Conservation (phyloP, 2,113 vertebrate genomes). For the Desmodus rotundus region DNA sequence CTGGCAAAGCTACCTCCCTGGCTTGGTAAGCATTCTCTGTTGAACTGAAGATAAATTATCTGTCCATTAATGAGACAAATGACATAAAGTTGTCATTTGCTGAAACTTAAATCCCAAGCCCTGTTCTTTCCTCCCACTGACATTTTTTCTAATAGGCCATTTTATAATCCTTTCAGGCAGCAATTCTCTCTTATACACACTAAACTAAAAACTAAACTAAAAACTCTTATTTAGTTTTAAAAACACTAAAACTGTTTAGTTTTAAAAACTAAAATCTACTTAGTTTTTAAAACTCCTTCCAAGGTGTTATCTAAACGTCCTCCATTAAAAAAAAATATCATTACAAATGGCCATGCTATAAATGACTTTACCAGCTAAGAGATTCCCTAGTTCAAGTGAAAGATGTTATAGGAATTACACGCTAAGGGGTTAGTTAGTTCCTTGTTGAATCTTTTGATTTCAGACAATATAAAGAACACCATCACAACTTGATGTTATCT, state of each 20-base stretch:
- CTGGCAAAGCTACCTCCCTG: background rate
- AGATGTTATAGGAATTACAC: background rate
- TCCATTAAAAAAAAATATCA: conserved; percentile 59
- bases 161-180: conserved; percentile 37
- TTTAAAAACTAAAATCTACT: background rate
- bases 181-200: conserved; percentile 23
- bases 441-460: background rate
- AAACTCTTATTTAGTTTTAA: background rate
- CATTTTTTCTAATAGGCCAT: background rate
- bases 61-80: conserved; percentile 39
- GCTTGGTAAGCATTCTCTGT: background rate
- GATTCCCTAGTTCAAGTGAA: conserved; percentile 23
- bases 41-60: conserved; percentile 27
- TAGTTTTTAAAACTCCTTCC: conserved; percentile 49
- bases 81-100: conserved; percentile 34
- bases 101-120: background rate
- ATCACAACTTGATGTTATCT: background rate
- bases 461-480: background rate
- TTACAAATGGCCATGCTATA: conserved; percentile 44
- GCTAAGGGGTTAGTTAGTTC: conserved; percentile 38
- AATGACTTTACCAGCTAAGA: conserved; percentile 42
- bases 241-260: background rate
- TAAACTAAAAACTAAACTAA: background rate
- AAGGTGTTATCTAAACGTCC: conserved; percentile 40
- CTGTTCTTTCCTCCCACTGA: background rate